Base-by-base conservation (phyloP, 2,888 invertebrate species). In the Zhuqinia jingwanae region DNA sequence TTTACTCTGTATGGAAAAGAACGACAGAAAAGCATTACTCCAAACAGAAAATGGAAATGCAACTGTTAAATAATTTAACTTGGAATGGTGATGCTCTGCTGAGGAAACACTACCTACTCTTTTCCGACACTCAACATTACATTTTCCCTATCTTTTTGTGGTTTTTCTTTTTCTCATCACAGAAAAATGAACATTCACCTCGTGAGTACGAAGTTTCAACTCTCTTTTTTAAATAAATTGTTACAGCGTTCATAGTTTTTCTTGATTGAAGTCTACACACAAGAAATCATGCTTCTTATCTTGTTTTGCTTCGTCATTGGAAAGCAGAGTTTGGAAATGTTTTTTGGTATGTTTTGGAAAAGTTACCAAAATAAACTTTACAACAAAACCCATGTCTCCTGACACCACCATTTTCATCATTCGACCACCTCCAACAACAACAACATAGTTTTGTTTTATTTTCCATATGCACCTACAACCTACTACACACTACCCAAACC, bases 1-100 rank as follows among this genome's bases (percentile, higher is more conserved):
- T 96, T 95, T 80, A 95, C 95, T 91, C 96, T 95, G 93, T 1
- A 93, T 93, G 30, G 17, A 93, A 93, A 93, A 68, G n/a, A n/a
- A n/a, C n/a, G 17, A 17, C 63, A 63, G 8, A 63, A 63, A 63
- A 30, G 63, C 27, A n/a, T 65, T 36, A n/a, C 56, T 20, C 3
- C 22, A 2, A 56, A 56, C 56, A 17, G 56, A 56, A 3, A 56
- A 20, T 11, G 22, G 56, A 17, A 56, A 11, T n/a, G n/a, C 56
- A 56, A 56, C 17, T 30, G 8, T 65, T 65, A 65, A 42, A 65
- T 42, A 42, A 65, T 17, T 42, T n/a, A 8, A 65, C 36, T n/a
- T n/a, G n/a, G n/a, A n/a, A n/a, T 65, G 42, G 42, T 36, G 36
- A 36, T 11, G 6, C 17, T 36, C 36, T 36, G 25, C 22, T 25